Base-by-base conservation (phyloP, 2,113 vertebrate genomes). In the Dasyornis broadbenti region DNA sequence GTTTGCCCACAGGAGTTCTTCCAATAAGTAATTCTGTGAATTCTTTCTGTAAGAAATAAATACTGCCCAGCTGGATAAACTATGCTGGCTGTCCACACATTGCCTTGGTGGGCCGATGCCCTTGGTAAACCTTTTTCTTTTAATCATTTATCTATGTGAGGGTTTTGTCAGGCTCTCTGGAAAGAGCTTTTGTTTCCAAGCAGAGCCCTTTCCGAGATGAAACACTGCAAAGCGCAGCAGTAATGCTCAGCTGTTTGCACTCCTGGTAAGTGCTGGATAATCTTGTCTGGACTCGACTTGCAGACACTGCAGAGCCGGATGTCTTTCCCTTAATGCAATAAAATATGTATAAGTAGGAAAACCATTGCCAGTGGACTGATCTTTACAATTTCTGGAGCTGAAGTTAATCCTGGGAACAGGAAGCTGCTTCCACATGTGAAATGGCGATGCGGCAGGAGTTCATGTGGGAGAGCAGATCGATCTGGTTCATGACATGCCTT, bases 281-380 rank as follows among this genome's bases (percentile, higher is more conserved):
- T 83, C 89, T 91, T 13, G 33, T 70, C 76, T 86, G 81, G 77
- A 44, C 27, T 96, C 6, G 1, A 44, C 70, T 50, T 66, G 86
- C 90, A 91, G 80, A 22, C 42, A 47, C 72, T 78, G 83, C 95
- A 95, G 90, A 91, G 90, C 61, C 4, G 0, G 69, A 87, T 92
- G 60, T 37, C 73, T 78, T 96, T 75, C 57, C 63, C 73, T 68
- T 78, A 89, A 86, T 35, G 77, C 52, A 91, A 91, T 87, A 89
- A 91, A 92, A 91, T 89, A 91, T 56, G 57, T 44, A 21, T 82
- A 31, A 78, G 60, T n/a, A 73, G 90, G 78, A 71, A 92, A 93
- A 71, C 19, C 65, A 20, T 30, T 50, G 69, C 33, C 52, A 60
- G 37, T 56, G 72, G 49, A 79, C 64, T 75, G 81, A 68, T 79